A percentile compares a stretch with the other conserved stretches of the same genome.
phyloP scores from a whole-genome alignment of 2,797 vertebrate species.

The Mormyrus hasselquistii region DNA sequence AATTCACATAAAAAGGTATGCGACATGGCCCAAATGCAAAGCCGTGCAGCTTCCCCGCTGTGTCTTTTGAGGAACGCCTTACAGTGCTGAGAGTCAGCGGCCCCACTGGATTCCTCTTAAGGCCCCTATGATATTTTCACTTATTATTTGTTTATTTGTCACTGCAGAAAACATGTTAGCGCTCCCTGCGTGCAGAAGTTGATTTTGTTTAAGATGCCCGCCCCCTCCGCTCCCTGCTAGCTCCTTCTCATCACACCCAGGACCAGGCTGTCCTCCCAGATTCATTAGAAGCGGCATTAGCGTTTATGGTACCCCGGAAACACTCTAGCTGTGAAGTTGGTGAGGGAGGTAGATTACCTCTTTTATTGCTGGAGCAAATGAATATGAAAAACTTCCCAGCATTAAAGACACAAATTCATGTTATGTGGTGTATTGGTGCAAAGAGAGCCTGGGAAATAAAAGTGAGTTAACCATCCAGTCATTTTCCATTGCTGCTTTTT shows the following conservation, averaged over 20 bases:
- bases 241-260: not conserved
- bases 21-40: not conserved
- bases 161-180: slow-evolving; percentile 30
- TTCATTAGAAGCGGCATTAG: slow-evolving; percentile 44
- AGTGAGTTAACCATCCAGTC: not conserved
- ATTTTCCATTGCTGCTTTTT: not conserved
- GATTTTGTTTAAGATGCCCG: slow-evolving; percentile 28
- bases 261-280: slow-evolving; percentile 21
- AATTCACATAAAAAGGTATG: not conserved
- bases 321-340: slow-evolving; percentile 22
- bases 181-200: slow-evolving; percentile 16
- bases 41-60: not conserved
- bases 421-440: not conserved
- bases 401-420: not conserved
- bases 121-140: not conserved
- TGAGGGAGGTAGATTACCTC: slow-evolving; percentile 12
- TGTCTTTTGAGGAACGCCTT: not conserved
- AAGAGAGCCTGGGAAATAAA: not conserved
- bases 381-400: not conserved
- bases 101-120: slow-evolving; percentile 17
- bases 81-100: slow-evolving; percentile 18
- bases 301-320: slow-evolving; percentile 23
- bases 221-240: slow-evolving; percentile 19
- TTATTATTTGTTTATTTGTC: slow-evolving; percentile 32
- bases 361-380: not conserved